These are phyloP conservation scores for Ceratitis capitata DNA, from an alignment of 1,140 invertebrate species.

Conservation along the genomic window DNA sequence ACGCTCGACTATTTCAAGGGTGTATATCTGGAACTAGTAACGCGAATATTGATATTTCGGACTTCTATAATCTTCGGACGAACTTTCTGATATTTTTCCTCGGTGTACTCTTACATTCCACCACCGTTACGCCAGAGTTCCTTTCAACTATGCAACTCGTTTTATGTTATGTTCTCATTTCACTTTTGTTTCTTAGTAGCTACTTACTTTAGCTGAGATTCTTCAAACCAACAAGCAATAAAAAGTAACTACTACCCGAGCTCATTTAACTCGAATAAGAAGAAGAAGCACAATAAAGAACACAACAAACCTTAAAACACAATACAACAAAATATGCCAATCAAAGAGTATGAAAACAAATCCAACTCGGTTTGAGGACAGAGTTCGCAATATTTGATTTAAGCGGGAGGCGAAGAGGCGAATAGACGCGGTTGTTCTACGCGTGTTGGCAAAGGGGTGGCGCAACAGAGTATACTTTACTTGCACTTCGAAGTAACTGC, in stretches of 20 bases:
- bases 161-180: too few species aligned
- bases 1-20: too few species aligned
- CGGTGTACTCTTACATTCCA: background rate
- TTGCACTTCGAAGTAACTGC: background rate
- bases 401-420: too few species aligned
- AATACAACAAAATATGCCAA: background rate
- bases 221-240: background rate
- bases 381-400: slow-evolving; percentile 4
- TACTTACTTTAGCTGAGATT: background rate
- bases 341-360: background rate
- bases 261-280: background rate
- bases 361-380: background rate
- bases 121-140: background rate
- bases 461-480: background rate
- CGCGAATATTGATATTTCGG: too few species aligned
- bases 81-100: background rate
- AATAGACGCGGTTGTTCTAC: background rate
- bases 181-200: background rate
- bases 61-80: too few species aligned
- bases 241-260: background rate
- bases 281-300: background rate
- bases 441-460: background rate
- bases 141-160: background rate
- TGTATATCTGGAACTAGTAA: too few species aligned
- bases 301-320: too few species aligned